These are phyloP conservation scores for Xestia rhomboidea DNA, from an alignment of 2,888 invertebrate genomes.

Conservation along the genomic window DNA sequence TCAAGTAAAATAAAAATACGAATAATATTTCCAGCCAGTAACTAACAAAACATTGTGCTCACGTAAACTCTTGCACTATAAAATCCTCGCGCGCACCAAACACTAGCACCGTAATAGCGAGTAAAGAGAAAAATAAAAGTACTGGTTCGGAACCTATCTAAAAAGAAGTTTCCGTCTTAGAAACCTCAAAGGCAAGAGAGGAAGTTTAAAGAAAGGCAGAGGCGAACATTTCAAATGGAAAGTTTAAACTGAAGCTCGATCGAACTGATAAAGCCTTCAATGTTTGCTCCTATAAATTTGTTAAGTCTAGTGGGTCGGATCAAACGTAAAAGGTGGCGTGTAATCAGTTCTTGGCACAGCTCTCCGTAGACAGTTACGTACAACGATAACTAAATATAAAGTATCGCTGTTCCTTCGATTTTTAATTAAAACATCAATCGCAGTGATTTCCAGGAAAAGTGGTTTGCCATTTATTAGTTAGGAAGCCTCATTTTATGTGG, in stretches of 20 bases:
- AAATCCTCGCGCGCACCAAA: conserved; percentile 46
- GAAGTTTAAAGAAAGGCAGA: conserved; percentile 85
- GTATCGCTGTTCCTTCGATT: background rate
- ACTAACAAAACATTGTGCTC: conserved; percentile 38
- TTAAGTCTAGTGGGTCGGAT: conserved; percentile 71
- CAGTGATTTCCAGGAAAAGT: conserved; percentile 14
- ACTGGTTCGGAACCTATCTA: conserved; percentile 73
- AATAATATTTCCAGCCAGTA: conserved; percentile 29
- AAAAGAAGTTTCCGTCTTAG: conserved; percentile 81
- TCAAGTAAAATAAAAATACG: conserved; percentile 11
- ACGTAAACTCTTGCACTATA: conserved; percentile 37
- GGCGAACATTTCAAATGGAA: conserved; percentile 81
- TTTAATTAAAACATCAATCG: conserved; percentile 44
- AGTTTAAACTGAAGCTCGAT: conserved; percentile 80
- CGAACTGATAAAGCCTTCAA: conserved; percentile 77
- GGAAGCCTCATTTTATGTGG: background rate
- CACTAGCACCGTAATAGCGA: conserved; percentile 64
- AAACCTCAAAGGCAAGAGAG: conserved; percentile 84
- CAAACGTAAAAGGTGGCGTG: conserved; percentile 57
- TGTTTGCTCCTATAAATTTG: conserved; percentile 78
- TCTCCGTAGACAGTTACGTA: conserved; percentile 16
- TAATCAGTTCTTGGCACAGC: conserved; percentile 59
- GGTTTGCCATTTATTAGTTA: conserved; percentile 13
- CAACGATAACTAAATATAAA: conserved; percentile 22
- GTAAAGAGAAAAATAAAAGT: conserved; percentile 75